Conservation (phyloP, 2,113 vertebrate species). For the Epinephelus cyanopodus region DNA sequence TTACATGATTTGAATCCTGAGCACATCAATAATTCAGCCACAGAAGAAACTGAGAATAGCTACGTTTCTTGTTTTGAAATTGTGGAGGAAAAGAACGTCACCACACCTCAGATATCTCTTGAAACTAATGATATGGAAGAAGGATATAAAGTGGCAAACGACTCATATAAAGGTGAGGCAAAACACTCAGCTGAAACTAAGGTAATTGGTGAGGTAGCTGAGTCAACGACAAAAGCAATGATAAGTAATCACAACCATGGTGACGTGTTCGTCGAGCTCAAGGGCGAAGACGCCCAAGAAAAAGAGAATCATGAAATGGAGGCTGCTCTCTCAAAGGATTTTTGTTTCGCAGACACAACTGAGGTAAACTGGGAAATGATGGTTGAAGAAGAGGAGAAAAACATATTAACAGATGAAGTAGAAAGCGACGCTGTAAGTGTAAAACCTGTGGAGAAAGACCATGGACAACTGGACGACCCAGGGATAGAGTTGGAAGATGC, state of each 20-base stretch:
- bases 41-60: neutral
- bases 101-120: neutral
- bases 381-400: constrained; percentile 70
- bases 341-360: neutral
- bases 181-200: constrained; percentile 7
- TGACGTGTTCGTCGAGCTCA: neutral
- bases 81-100: neutral
- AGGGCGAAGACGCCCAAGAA: constrained; percentile 8
- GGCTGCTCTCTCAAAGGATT: neutral
- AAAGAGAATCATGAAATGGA: constrained; percentile 2
- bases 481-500: neutral
- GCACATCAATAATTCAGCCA: neutral
- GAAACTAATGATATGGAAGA: constrained; percentile 15
- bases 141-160: neutral
- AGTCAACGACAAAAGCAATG: neutral
- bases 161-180: neutral
- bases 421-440: neutral
- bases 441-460: constrained; percentile 3
- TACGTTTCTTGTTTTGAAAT: neutral
- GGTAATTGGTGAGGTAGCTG: neutral
- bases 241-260: neutral
- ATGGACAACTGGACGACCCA: neutral
- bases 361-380: constrained; percentile 65
- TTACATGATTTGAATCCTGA: neutral
- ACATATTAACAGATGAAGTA: constrained; percentile 20